Evolutionary conservation across 2,797 vertebrate species (phyloP).

Genomic region (Gadopsis marmoratus): DNA sequence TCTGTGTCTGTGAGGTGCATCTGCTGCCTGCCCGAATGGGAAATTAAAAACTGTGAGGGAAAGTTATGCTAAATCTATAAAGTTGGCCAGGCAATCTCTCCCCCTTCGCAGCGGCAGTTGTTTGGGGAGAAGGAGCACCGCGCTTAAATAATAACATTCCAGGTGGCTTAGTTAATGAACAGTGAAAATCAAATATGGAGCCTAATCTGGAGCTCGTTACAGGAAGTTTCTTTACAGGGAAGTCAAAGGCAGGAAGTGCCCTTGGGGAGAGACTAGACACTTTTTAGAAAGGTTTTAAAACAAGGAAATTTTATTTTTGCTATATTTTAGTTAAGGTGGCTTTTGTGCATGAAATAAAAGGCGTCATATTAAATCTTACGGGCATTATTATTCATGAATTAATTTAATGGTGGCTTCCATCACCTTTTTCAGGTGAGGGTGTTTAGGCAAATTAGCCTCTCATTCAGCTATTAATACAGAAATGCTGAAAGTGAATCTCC

Average conservation of each 20-base stretch:
- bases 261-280: constrained; percentile 70
- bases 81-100: constrained; percentile 85
- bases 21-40: constrained; percentile 81
- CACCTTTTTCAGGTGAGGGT: not conserved
- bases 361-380: not conserved
- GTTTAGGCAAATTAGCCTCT: constrained; percentile 1
- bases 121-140: constrained; percentile 86
- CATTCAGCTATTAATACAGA: constrained; percentile 7
- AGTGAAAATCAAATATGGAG: constrained; percentile 90
- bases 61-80: constrained; percentile 85
- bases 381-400: too few species aligned
- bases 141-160: constrained; percentile 90
- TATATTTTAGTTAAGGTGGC: constrained; percentile 11
- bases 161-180: constrained; percentile 91
- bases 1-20: constrained; percentile 78
- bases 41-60: constrained; percentile 82
- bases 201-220: constrained; percentile 88
- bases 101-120: constrained; percentile 85
- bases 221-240: constrained; percentile 87
- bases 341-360: not conserved
- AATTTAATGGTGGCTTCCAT: not conserved
- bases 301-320: constrained; percentile 43
- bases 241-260: constrained; percentile 81
- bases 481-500: not conserved
- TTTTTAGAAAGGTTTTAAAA: constrained; percentile 57